These are phyloP conservation scores for Chionis minor DNA, from an alignment of 2,113 vertebrate genomes.

Conservation along the genomic window DNA sequence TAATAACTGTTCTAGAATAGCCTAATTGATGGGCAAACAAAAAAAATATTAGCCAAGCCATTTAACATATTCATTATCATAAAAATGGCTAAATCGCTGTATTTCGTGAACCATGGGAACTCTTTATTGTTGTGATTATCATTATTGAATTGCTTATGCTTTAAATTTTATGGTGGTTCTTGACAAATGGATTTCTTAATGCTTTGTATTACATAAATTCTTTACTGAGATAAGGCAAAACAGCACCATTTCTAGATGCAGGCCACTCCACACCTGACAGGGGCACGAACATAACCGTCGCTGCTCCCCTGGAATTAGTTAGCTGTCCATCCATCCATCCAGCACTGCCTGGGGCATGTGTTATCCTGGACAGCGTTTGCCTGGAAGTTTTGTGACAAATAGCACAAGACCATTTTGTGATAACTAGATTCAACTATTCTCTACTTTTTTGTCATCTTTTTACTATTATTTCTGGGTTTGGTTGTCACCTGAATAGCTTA, in stretches of 20 bases:
- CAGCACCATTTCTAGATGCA: not conserved
- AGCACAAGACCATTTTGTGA: not conserved
- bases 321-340: not conserved
- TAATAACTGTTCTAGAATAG: not conserved
- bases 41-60: not conserved
- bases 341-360: not conserved
- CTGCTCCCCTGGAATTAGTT: not conserved
- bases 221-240: not conserved
- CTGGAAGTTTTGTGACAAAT: not conserved
- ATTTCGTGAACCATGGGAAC: not conserved
- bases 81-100: not conserved
- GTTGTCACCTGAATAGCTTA: not conserved
- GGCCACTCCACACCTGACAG: not conserved
- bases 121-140: not conserved
- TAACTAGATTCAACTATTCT: not conserved
- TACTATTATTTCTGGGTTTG: not conserved
- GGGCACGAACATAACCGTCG: not conserved
- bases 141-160: not conserved
- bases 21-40: not conserved
- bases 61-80: not conserved
- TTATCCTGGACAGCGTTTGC: not conserved
- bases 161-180: no score
- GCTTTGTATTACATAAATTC: not conserved
- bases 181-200: not conserved
- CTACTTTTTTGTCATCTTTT: not conserved